Evolutionary conservation across 2,888 invertebrate genomes (phyloP), one percentile per base, ranked within the genome.

Genomic region (Sesamia inferens): DNA sequence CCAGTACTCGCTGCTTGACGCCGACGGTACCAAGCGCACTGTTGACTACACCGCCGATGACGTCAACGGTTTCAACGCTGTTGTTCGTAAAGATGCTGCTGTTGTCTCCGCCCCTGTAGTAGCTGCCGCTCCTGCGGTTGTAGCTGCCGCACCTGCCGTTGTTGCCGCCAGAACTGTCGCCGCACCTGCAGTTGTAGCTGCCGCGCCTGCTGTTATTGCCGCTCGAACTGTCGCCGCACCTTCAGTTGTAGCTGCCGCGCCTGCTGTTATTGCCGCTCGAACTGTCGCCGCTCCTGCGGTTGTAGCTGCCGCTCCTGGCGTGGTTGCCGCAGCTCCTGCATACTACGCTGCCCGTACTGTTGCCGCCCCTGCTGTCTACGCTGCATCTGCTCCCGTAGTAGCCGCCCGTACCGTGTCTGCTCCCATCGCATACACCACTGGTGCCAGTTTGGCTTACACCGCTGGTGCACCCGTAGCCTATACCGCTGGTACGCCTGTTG

Each of bases 41-140:
- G 97, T 97, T 1, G 97, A 97, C 91, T 97, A 97, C 92, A 93
- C 96, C 67, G 96, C 97, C 74, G 97, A 97, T 87, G 96, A 96
- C 74, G 89, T 96, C 73, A 96, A 96, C 84, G 97, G 97, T 31
- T 97, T 97, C 92, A 97, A 97, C 92, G 97, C 97, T 55, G 94
- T 97, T 31, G 97, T 97, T 47, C 95, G 96, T 86, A 96, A 96
- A 79, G 96, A 96, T 81, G 94, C 97, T 51, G 94, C 91, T 55
- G 90, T 93, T 61, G 89, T 92, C 7, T 88, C 94, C 44, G 88
- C 92, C 3, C 92, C 94, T 5, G 92, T 92, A 39, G 93, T 90
- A 19, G 90, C 92, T 42, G 90, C 90, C 13, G 86, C 90, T 11
- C 89, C 90, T 0, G 90, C 87, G 1, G 92, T 90, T 3, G 92